phyloP scores from a whole-genome alignment of 2,888 invertebrate species.

The Idaea biselata region DNA sequence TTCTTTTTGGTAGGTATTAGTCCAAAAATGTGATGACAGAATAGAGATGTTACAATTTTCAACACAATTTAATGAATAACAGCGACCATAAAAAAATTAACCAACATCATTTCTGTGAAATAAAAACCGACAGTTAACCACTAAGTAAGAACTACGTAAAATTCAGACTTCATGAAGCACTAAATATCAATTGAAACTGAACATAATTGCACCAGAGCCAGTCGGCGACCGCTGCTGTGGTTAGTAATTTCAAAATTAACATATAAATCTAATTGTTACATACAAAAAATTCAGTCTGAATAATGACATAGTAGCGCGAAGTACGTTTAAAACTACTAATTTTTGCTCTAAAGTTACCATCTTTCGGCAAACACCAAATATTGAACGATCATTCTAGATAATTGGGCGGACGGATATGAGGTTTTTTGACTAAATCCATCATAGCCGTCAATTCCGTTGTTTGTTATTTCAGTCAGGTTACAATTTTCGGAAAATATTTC shows the following conservation, averaged over 20 bases:
- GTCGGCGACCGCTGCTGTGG: slow-evolving; percentile 17
- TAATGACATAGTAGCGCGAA: slow-evolving; percentile 17
- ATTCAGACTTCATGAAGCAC: slow-evolving; percentile 22
- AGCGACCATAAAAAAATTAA: too few species aligned
- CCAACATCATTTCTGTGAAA: too few species aligned
- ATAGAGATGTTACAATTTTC: too few species aligned
- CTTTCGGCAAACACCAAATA: slow-evolving; percentile 7
- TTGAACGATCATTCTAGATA: slow-evolving; percentile 10
- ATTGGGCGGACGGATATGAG: slow-evolving; percentile 4
- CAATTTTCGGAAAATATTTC: neutral
- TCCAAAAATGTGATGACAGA: too few species aligned
- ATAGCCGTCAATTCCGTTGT: neutral
- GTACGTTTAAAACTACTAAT: slow-evolving; percentile 5
- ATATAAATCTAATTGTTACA: slow-evolving; percentile 23
- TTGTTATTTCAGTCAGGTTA: neutral
- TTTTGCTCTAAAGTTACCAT: slow-evolving; percentile 4
- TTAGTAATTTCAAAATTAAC: slow-evolving; percentile 29
- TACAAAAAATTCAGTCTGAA: slow-evolving; percentile 20
- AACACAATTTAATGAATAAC: too few species aligned
- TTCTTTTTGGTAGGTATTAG: too few species aligned
- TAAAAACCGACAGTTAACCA: slow-evolving; percentile 10
- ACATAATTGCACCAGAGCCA: slow-evolving; percentile 29
- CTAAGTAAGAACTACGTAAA: slow-evolving; percentile 12
- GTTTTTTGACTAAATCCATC: slow-evolving; percentile 1
- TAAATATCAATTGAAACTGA: slow-evolving; percentile 30